A percentile compares a stretch with the other conserved stretches of the same genome.
Conservation (phyloP, 2,888 invertebrate genomes). For the Tiliacea aurago region DNA sequence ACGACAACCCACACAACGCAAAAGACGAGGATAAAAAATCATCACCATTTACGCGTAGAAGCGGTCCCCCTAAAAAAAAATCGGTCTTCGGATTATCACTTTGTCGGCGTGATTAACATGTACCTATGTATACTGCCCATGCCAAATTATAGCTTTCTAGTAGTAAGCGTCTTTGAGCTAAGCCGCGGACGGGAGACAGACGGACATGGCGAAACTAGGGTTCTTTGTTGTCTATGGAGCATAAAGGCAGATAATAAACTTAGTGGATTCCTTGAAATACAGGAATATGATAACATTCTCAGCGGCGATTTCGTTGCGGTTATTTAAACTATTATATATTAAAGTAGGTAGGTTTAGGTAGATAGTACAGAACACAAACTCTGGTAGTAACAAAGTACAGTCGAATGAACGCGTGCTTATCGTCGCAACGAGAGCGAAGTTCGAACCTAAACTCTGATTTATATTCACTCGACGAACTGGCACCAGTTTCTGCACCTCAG, state of each 20-base stretch:
- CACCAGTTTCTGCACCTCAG: constrained; percentile 70
- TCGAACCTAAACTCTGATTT: constrained; percentile 76
- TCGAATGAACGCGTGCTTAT: constrained; percentile 72
- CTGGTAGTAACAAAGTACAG: constrained; percentile 63
- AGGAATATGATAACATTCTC: not conserved
- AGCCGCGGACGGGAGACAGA: too few species aligned
- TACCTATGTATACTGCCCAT: too few species aligned
- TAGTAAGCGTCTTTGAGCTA: too few species aligned
- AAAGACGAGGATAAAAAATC: too few species aligned
- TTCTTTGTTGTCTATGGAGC: not conserved
- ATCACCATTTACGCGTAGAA: too few species aligned
- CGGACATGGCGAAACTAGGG: too few species aligned
- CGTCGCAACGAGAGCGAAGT: constrained; percentile 68
- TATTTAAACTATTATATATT: not conserved
- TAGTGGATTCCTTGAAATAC: not conserved
- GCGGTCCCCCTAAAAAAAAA: too few species aligned
- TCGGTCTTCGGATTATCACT: too few species aligned
- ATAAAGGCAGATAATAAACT: not conserved
- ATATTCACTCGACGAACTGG: constrained; percentile 73
- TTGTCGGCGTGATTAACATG: too few species aligned
- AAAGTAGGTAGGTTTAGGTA: not conserved
- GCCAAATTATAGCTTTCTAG: too few species aligned
- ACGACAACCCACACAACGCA: too few species aligned
- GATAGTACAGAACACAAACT: constrained; percentile 37
- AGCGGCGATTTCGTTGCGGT: not conserved